These are phyloP conservation scores for Xestia rhomboidea DNA, from an alignment of 2,888 invertebrate genomes.

Conservation along the genomic window DNA sequence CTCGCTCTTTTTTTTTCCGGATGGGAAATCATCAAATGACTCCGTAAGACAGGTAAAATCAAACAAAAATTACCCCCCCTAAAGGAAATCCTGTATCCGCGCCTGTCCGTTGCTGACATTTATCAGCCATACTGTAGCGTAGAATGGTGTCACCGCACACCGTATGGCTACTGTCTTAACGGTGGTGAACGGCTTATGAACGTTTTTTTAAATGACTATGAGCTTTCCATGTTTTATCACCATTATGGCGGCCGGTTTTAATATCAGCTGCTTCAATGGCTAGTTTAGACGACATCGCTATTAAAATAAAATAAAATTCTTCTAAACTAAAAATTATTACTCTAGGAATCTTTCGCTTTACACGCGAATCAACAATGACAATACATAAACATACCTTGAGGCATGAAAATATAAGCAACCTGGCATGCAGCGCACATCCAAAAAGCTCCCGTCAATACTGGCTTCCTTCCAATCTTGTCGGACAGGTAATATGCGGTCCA, in stretches of 20 bases:
- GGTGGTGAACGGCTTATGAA: background rate
- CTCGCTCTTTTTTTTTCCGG: too few species aligned
- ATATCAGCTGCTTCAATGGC: background rate
- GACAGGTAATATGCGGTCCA: constrained; percentile 90
- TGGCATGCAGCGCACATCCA: constrained; percentile 91
- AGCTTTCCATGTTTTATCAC: background rate
- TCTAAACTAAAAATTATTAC: too few species aligned
- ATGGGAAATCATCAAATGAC: too few species aligned
- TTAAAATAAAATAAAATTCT: too few species aligned
- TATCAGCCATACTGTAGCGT: background rate
- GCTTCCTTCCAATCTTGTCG: constrained; percentile 91
- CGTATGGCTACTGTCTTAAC: background rate
- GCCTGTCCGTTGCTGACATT: background rate
- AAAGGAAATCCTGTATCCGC: too few species aligned
- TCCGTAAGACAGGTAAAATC: too few species aligned
- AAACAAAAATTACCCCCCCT: too few species aligned
- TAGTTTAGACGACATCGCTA: background rate
- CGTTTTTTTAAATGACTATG: background rate
- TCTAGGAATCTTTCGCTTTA: background rate
- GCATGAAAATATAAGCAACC: constrained; percentile 89
- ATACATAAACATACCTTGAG: constrained; percentile 79
- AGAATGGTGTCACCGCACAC: background rate
- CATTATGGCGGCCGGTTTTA: background rate
- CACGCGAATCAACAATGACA: background rate
- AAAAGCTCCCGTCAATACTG: constrained; percentile 90